These are phyloP conservation scores for Pseudanteris insignis DNA, from an alignment of 2,888 invertebrate genomes.

Conservation along the genomic window DNA sequence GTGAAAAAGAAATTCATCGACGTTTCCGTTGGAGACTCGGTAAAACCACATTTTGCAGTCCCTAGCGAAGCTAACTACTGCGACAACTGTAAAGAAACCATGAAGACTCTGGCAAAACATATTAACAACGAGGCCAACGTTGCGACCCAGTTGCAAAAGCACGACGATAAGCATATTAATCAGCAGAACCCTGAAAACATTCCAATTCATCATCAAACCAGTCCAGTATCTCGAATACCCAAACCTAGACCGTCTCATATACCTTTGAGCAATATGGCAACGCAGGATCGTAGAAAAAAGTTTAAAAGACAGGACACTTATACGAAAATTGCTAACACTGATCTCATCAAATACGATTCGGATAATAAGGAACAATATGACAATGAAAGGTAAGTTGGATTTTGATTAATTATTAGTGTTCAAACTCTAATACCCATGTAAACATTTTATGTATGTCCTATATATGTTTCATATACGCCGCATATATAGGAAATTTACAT, in stretches of 20 bases:
- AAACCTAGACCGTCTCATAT: conserved; percentile 60
- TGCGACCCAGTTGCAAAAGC: conserved; percentile 26
- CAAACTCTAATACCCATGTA: neutral
- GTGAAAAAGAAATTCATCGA: conserved; percentile 66
- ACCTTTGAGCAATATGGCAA: conserved; percentile 25
- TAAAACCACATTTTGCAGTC: conserved; percentile 67
- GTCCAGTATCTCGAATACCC: conserved; percentile 54
- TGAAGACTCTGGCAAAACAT: conserved; percentile 68
- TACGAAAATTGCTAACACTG: conserved; percentile 55
- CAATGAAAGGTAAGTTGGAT: conserved; percentile 40
- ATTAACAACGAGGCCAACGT: conserved; percentile 54
- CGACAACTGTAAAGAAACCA: conserved; percentile 72
- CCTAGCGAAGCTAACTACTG: conserved; percentile 70
- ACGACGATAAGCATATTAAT: conserved; percentile 6
- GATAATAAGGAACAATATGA: conserved; percentile 61
- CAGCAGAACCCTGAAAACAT: conserved; percentile 8
- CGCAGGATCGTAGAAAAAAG: conserved; percentile 53
- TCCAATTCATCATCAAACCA: conserved; percentile 39
- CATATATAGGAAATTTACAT: too few species aligned
- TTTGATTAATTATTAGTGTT: neutral
- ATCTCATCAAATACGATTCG: conserved; percentile 57
- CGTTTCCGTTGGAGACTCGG: conserved; percentile 69
- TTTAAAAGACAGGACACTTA: conserved; percentile 64
- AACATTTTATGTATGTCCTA: too few species aligned
- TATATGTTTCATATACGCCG: too few species aligned